phyloP scores from a whole-genome alignment of 2,113 vertebrate species.

The Ibidorhyncha struthersii region DNA sequence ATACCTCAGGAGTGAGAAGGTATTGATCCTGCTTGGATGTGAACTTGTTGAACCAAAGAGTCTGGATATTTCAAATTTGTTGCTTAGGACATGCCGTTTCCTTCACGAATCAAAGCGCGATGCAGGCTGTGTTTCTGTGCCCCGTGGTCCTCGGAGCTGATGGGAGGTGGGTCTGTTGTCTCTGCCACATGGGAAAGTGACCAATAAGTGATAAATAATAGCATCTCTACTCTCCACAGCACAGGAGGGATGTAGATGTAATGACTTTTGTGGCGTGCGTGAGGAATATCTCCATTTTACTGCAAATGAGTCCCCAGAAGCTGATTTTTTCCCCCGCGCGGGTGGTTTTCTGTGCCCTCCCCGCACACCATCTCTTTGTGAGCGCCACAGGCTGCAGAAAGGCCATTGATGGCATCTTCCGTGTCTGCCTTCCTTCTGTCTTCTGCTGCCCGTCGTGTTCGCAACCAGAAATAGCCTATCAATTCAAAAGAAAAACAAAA shows the following conservation, averaged over 20 bases:
- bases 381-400: too few species aligned
- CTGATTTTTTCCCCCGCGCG: neutral
- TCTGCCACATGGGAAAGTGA: neutral
- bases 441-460: neutral
- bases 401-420: neutral
- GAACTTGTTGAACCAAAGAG: slow-evolving; percentile 41
- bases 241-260: neutral
- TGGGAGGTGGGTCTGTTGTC: neutral
- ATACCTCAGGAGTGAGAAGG: slow-evolving; percentile 43
- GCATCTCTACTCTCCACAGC: neutral
- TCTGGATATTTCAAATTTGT: neutral
- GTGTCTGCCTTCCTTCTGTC: neutral
- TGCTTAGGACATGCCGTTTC: neutral
- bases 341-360: neutral
- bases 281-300: neutral
- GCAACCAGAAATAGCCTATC: neutral
- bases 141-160: accelerated
- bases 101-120: neutral
- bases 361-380: too few species aligned
- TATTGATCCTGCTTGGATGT: slow-evolving; percentile 53
- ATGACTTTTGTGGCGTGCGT: neutral
- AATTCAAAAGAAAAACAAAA: neutral
- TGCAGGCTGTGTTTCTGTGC: neutral
- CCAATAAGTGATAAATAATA: neutral
- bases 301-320: neutral